Percentiles rank a stretch among this genome's conserved stretches.
These are phyloP conservation scores for Apodemus speciosus DNA, from an alignment of 2,113 vertebrate genomes.

Conservation along the genomic window DNA sequence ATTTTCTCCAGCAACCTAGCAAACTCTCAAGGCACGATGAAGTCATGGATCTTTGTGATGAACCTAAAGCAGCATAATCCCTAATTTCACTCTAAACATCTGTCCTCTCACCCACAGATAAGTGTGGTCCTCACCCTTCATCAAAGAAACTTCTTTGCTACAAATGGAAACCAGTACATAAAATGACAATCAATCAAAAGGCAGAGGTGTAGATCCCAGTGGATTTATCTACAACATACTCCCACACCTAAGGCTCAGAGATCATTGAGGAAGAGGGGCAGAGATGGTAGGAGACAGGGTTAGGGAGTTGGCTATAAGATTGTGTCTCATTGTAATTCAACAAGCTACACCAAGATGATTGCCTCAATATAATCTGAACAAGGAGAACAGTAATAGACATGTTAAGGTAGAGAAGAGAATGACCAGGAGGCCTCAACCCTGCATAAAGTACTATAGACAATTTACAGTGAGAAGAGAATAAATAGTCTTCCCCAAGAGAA, in stretches of 20 bases:
- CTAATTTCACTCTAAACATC: background rate
- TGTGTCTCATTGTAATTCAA: background rate
- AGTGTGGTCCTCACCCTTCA: background rate
- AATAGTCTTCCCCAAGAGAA: background rate
- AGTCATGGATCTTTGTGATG: background rate
- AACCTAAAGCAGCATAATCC: background rate
- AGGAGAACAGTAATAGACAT: background rate
- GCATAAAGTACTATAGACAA: background rate
- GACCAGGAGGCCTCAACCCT: background rate
- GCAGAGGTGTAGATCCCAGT: background rate
- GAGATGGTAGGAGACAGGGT: background rate
- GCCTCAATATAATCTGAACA: background rate
- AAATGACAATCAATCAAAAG: background rate
- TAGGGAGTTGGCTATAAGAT: background rate
- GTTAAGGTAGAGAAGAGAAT: background rate
- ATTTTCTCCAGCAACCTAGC: background rate
- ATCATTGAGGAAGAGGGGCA: background rate
- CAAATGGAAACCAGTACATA: background rate
- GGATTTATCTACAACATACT: background rate
- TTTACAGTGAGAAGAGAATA: background rate
- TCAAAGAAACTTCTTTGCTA: background rate
- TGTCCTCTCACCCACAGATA: background rate
- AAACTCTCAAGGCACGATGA: background rate
- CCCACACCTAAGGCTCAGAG: background rate
- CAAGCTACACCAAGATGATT: background rate